A percentile compares a stretch with the other conserved stretches of the same genome.
phyloP scores from a whole-genome alignment of 2,113 vertebrate genomes.

The Siphamia tubifer region DNA sequence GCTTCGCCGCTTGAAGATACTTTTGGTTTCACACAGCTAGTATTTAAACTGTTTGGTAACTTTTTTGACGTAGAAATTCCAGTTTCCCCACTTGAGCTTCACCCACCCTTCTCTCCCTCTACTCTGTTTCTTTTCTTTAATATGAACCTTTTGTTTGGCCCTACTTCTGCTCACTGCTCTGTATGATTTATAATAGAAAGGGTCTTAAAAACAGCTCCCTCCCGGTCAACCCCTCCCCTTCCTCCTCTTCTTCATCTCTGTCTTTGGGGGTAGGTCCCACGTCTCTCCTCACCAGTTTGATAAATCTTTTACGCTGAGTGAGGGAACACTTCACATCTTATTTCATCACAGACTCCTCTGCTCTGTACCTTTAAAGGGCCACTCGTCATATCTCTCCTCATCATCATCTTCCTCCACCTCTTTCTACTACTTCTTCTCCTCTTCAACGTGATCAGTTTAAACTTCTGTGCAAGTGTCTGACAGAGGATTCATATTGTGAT shows the following conservation, averaged over 20 bases:
- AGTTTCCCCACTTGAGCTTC: background rate
- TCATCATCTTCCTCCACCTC: background rate
- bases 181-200: slow-evolving; percentile 58
- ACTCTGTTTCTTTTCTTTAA: background rate
- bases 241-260: background rate
- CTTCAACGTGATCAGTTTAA: background rate
- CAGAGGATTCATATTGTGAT: too few relatives aligned
- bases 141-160: slow-evolving; percentile 7
- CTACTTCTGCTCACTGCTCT: slow-evolving; percentile 9
- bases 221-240: background rate
- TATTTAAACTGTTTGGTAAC: too few relatives aligned
- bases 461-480: too few relatives aligned
- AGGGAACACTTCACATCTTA: slow-evolving; percentile 76
- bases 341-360: slow-evolving; percentile 72
- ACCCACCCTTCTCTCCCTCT: background rate
- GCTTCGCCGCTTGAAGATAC: too few relatives aligned
- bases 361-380: slow-evolving; percentile 47
- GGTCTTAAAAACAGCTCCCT: slow-evolving; percentile 41
- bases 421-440: too few relatives aligned
- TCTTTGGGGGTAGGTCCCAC: slow-evolving; percentile 10
- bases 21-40: too few relatives aligned
- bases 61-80: background rate
- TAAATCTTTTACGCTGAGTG: slow-evolving; percentile 77
- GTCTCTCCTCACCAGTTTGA: slow-evolving; percentile 55
- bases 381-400: background rate